A percentile compares a stretch with the other conserved stretches of the same genome.
phyloP scores from a whole-genome alignment of 1,140 invertebrate genomes.

The Nymphalis io region DNA sequence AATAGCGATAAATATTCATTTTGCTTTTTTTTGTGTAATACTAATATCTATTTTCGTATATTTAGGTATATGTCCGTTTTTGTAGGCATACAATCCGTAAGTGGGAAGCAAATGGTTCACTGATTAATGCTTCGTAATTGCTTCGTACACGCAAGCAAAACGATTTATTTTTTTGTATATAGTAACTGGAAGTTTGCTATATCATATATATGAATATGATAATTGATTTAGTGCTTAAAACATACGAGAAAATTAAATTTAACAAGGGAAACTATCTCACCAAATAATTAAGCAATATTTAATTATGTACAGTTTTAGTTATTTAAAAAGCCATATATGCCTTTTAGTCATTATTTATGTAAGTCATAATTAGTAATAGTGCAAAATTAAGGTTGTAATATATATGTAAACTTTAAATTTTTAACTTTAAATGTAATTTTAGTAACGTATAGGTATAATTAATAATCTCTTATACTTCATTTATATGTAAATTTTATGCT shows the following conservation, averaged over 20 bases:
- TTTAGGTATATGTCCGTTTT: too few relatives aligned
- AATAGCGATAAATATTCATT: too few relatives aligned
- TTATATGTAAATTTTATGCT: background rate
- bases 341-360: conserved; percentile 40
- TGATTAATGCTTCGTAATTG: too few relatives aligned
- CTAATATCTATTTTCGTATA: too few relatives aligned
- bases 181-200: too few relatives aligned
- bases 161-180: too few relatives aligned
- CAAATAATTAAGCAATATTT: conserved; percentile 32
- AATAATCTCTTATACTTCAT: too few relatives aligned
- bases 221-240: background rate
- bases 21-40: too few relatives aligned
- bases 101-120: too few relatives aligned
- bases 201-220: too few relatives aligned
- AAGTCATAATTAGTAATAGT: conserved; percentile 8
- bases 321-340: conserved; percentile 39
- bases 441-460: background rate
- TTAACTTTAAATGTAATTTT: background rate
- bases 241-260: background rate
- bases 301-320: conserved; percentile 27
- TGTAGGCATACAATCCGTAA: too few relatives aligned
- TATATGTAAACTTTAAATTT: background rate
- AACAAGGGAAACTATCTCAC: conserved; percentile 25
- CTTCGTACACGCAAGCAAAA: too few relatives aligned
- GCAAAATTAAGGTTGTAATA: background rate